Conservation (phyloP, 2,888 invertebrate species). For the Pediacus dermestoides region DNA sequence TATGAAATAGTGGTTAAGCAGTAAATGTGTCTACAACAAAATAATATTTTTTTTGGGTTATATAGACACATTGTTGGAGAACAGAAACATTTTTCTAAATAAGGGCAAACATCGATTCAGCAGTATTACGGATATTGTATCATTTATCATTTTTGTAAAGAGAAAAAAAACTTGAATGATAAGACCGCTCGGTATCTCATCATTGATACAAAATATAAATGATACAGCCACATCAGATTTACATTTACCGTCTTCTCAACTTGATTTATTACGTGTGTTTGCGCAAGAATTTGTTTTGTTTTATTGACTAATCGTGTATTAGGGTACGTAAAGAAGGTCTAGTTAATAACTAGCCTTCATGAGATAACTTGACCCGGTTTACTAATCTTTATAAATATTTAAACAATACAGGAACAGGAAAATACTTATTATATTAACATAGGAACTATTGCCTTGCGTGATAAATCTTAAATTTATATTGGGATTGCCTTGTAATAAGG, state of each 20-base stretch:
- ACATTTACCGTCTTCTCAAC: slow-evolving; percentile 37
- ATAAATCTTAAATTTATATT: too few species aligned
- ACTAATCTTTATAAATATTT: slow-evolving; percentile 7
- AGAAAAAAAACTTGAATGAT: slow-evolving; percentile 34
- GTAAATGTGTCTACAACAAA: too few species aligned
- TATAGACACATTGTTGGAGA: slow-evolving; percentile 4
- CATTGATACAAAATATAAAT: slow-evolving; percentile 45
- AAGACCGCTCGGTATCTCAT: slow-evolving; percentile 40
- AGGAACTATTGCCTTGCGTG: slow-evolving; percentile 6
- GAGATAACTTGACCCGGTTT: slow-evolving; percentile 7
- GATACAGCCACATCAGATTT: slow-evolving; percentile 38
- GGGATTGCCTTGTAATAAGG: too few species aligned
- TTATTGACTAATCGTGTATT: too few species aligned
- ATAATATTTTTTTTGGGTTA: too few species aligned
- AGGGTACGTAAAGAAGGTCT: too few species aligned
- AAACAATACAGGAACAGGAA: slow-evolving; percentile 8
- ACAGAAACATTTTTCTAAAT: slow-evolving; percentile 5
- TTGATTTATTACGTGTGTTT: slow-evolving; percentile 42
- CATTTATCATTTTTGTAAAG: slow-evolving; percentile 10
- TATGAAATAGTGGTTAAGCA: too few species aligned
- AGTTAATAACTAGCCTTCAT: too few species aligned
- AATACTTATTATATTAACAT: slow-evolving; percentile 6
- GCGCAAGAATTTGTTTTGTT: too few species aligned
- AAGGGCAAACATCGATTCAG: slow-evolving; percentile 5
- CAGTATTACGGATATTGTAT: slow-evolving; percentile 10